phyloP scores from a whole-genome alignment of 2,113 vertebrate species.

The Ptilonorhynchus violaceus region DNA sequence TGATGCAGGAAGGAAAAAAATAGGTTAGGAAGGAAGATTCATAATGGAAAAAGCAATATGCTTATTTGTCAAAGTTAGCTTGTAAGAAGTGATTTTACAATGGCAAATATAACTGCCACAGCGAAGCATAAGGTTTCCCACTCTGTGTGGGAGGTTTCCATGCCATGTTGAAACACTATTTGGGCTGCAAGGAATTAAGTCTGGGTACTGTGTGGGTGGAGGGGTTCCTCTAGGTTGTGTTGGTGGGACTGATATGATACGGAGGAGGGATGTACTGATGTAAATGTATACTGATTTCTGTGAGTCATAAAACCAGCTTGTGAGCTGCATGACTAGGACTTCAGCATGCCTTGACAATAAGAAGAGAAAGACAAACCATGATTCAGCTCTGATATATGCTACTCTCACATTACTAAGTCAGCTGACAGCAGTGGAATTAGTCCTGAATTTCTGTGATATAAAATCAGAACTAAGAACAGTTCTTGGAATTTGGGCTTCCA shows the following conservation, averaged over 20 bases:
- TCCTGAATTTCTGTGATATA: not conserved
- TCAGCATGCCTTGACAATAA: not conserved
- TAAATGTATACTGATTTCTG: not conserved
- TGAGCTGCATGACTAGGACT: not conserved
- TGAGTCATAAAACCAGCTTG: not conserved
- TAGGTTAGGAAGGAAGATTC: not conserved
- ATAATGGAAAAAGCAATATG: not conserved
- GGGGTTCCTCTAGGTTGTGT: not conserved
- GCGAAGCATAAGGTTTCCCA: not conserved
- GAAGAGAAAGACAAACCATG: not conserved
- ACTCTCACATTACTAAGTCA: not conserved
- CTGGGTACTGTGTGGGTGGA: not conserved
- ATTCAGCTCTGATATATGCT: not conserved
- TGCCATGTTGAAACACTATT: not conserved
- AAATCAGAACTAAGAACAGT: not conserved
- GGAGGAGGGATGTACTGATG: not conserved
- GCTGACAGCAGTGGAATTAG: not conserved
- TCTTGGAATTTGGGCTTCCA: conserved; percentile 1
- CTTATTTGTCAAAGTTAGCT: not conserved
- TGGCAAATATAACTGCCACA: not conserved
- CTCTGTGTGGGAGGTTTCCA: not conserved
- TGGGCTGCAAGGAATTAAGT: not conserved
- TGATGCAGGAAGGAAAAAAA: not conserved
- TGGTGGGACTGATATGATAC: not conserved
- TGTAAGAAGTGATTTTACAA: not conserved